Base-by-base conservation (phyloP, 2,113 vertebrate genomes). In the Okapia johnstoni region DNA sequence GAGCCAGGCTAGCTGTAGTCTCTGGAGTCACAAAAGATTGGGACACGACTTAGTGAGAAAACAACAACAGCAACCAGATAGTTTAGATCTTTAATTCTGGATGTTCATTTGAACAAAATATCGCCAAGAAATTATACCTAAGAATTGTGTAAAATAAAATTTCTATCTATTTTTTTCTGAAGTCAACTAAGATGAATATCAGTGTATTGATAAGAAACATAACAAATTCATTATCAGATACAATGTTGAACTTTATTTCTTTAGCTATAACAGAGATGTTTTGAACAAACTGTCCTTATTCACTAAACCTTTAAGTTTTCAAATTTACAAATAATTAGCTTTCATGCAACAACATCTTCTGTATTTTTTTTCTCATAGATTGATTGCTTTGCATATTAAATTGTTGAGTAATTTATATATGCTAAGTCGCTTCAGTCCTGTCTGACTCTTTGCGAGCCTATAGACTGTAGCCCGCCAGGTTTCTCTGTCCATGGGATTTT, bases 381-480 rank as follows among this genome's bases (percentile, higher is more conserved):
- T 36, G 40, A 54, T 58, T 58, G 36, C 21, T 57, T 88, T 88
- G 15, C 5, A 3, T 21, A 46, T 26, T 57, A 33, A 52, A 26
- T 61, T n/a, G 1, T 16, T 83, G 17, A 30, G 8, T 16, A 73
- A 55, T 21, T 43, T 46, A 5, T 52, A 23, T 36, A 5, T 21
- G 0, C n/a, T 70, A 36, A 12, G n/a, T 70, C 1, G 0, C 9
- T 70, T 70, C n/a, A 36, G n/a, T 36, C 19, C 19, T 70, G n/a
- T 70, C 66, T 70, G n/a, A 70, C 9, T 21, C 9, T 70, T 21
- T 70, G n/a, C 0, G 0, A 12, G 9, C 19, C n/a, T 36, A 2
- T 36, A 19, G 19, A 70, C 2, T 1, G 1, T 70, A 70, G 66
- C 66, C 66, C 36, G 66, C 66, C 66, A 70, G 10, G 66, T 8